Percentiles rank a stretch among this genome's conserved stretches.
Evolutionary conservation across 1,140 invertebrate genomes (phyloP).

Genomic region (Agraylea sexmaculata): DNA sequence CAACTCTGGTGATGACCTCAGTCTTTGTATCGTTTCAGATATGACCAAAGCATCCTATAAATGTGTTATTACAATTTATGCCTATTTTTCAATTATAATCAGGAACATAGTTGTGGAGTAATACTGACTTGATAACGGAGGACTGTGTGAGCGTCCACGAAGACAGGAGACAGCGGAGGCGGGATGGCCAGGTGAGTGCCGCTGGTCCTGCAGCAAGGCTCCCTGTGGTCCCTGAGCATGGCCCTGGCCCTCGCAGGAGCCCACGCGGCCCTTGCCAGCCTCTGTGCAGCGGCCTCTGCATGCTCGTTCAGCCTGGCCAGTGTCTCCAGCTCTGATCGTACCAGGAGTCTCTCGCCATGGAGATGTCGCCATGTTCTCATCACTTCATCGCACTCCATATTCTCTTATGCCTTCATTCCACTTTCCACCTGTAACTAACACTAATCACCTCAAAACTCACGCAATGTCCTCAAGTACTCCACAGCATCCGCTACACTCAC

Average conservation of each 20-base stretch:
- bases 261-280: constrained; percentile 64
- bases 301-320: constrained; percentile 37
- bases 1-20: constrained; percentile 69
- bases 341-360: constrained; percentile 36
- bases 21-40: constrained; percentile 64
- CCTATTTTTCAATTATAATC: constrained; percentile 9
- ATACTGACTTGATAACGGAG: constrained; percentile 59
- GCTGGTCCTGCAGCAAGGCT: too few relatives aligned
- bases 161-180: constrained; percentile 66
- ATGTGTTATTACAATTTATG: constrained; percentile 14
- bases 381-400: too few relatives aligned
- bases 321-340: constrained; percentile 36
- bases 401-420: too few relatives aligned
- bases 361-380: too few relatives aligned
- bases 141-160: constrained; percentile 80
- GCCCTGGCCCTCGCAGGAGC: too few relatives aligned
- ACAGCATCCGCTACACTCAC: too few relatives aligned
- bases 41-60: constrained; percentile 59
- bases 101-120: constrained; percentile 21
- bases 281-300: constrained; percentile 32
- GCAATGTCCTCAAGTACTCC: too few relatives aligned
- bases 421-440: too few relatives aligned
- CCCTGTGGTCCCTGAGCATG: too few relatives aligned
- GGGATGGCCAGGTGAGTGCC: too few relatives aligned
- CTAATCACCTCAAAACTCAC: too few relatives aligned